Conservation (phyloP, 2,797 vertebrate species). For the Triplophysa yarkandensis region DNA sequence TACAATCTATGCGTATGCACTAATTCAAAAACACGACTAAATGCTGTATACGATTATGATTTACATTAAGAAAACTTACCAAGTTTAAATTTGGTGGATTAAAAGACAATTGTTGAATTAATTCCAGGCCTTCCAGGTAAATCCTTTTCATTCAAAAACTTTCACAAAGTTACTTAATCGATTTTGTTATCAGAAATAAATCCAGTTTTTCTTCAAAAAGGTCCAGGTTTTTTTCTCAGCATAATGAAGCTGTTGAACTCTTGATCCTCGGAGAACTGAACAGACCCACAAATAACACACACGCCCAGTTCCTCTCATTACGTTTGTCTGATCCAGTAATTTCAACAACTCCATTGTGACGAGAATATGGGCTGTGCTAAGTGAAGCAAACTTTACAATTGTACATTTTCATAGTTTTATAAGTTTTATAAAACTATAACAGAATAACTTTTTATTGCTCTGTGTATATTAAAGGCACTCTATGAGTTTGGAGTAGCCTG, state of each 20-base stretch:
- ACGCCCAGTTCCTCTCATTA: constrained; percentile 48
- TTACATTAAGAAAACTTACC: constrained; percentile 14
- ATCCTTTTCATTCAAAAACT: background rate
- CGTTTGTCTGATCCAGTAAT: constrained; percentile 34
- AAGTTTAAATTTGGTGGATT: background rate
- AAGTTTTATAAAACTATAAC: background rate
- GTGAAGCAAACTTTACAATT: background rate
- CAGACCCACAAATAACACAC: constrained; percentile 52
- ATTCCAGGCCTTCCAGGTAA: background rate
- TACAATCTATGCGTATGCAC: too few relatives aligned
- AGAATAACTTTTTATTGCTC: background rate
- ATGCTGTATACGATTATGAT: too few relatives aligned
- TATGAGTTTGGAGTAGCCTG: background rate
- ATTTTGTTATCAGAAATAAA: background rate
- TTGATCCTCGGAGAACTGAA: constrained; percentile 64
- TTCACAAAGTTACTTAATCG: background rate
- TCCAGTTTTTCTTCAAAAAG: constrained; percentile 33
- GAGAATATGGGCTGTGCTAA: background rate
- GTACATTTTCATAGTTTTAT: background rate
- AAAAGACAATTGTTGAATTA: background rate
- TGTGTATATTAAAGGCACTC: background rate
- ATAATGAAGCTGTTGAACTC: constrained; percentile 67
- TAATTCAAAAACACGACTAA: too few relatives aligned
- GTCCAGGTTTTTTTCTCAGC: constrained; percentile 30
- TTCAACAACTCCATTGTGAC: constrained; percentile 25